Evolutionary conservation across 2,113 vertebrate genomes (phyloP).

Genomic region (Lagopus muta): DNA sequence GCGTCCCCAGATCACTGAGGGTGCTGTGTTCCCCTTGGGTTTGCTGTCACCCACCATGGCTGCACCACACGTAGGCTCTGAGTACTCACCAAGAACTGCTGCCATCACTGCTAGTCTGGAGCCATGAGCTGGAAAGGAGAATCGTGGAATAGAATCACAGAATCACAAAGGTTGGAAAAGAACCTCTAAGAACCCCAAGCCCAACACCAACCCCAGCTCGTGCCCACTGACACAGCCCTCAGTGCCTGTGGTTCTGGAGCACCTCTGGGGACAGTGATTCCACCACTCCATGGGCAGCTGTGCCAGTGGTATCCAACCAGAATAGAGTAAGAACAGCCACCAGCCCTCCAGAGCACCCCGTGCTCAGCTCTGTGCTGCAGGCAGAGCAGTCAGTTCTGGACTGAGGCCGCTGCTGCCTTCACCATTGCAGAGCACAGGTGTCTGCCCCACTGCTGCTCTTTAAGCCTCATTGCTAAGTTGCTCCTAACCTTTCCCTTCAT

Average conservation of each 20-base stretch:
- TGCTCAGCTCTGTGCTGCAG: not conserved
- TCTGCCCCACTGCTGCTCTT: conserved; percentile 26
- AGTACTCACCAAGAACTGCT: not conserved
- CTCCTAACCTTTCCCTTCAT: conserved; percentile 63
- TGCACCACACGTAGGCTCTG: accelerated
- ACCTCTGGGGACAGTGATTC: too few species aligned
- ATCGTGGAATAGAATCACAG: not conserved
- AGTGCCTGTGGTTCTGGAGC: too few species aligned
- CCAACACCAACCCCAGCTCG: too few species aligned
- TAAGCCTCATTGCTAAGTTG: conserved; percentile 29
- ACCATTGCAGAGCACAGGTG: not conserved
- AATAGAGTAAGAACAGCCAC: too few species aligned
- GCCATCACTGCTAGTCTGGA: not conserved
- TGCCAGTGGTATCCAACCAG: too few species aligned
- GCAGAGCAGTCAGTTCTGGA: not conserved
- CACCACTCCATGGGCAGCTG: too few species aligned
- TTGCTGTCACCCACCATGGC: not conserved
- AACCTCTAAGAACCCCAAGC: too few species aligned
- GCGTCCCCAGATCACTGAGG: not conserved
- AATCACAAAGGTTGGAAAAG: too few species aligned
- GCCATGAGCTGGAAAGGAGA: not conserved
- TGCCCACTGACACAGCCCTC: too few species aligned
- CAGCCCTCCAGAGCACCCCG: not conserved
- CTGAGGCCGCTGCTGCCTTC: not conserved
- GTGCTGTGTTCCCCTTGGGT: not conserved